Evolutionary conservation across 2,888 invertebrate species (phyloP), one percentile per base, ranked within the genome.

Genomic region (Limnephilus marmoratus): DNA sequence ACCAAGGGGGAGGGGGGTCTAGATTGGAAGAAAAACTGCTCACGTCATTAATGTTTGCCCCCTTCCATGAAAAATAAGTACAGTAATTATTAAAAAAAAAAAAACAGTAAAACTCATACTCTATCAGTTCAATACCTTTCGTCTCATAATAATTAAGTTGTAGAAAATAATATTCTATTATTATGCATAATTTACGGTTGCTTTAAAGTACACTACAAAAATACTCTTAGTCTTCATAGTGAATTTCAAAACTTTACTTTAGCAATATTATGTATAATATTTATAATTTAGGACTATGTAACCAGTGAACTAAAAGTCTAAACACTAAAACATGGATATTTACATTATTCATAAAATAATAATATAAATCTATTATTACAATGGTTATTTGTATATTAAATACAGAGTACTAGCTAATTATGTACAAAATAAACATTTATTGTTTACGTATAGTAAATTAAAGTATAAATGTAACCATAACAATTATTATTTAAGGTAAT

Each of bases 121-220:
- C 68, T 68, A 68, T 68, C 68, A 68, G 68, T 68, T 68, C 68
- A 68, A 68, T n/a, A n/a, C 68, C 1, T 24, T 68, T 68, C 68
- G n/a, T n/a, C 68, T 68, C 68, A 9, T 68, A 68, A 68, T 68
- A 53, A 53, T 53, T 53, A 53, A 53, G 18, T 53, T 53, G 68
- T 68, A 68, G 68, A 68, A 68, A 68, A 68, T 68, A 68, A 68
- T 68, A 68, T 68, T 68, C 68, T 68, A 68, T 68, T n/a, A 68
- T 68, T 68, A 68, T 53, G 53, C 3, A 53, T 68, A n/a, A 68
- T n/a, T 68, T 68, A n/a, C 68, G 68, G 68, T 68, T 24, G n/a
- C 68, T 68, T 68, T 68, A 68, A 68, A 68, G 68, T 24, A 83
- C 24, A 87, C 87, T 87, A 87, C 86, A 87, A 87, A 87, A 87